A percentile compares a stretch with the other conserved stretches of the same genome.
phyloP scores from a whole-genome alignment of 2,797 vertebrate species.

The Brachyrhaphis roseni region DNA sequence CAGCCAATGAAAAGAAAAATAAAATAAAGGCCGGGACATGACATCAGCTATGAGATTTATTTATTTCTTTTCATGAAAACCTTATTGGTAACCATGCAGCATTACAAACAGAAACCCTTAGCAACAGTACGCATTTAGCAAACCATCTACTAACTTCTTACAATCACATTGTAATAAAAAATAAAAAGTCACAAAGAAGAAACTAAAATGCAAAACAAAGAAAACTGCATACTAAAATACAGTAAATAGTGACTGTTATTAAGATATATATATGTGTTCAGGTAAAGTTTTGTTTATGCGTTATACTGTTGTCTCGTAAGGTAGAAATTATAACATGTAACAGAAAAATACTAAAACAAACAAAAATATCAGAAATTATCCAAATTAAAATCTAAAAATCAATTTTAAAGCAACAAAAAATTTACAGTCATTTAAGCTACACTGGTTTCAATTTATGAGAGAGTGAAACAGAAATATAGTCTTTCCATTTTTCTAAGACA shows the following conservation, averaged over 20 bases:
- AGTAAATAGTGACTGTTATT: background rate
- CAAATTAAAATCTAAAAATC: background rate
- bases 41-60: background rate
- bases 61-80: background rate
- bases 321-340: background rate
- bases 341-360: no score
- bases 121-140: background rate
- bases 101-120: background rate
- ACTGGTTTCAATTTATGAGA: background rate
- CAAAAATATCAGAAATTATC: background rate
- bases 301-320: background rate
- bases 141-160: background rate
- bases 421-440: background rate
- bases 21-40: background rate
- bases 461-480: background rate
- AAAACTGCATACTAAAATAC: background rate
- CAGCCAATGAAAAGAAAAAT: background rate
- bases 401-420: background rate
- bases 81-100: background rate
- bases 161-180: background rate
- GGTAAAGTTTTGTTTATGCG: background rate
- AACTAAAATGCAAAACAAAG: background rate
- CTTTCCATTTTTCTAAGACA: background rate
- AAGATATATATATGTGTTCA: background rate
- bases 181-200: background rate